Base-by-base conservation (phyloP, 1,140 invertebrate genomes). In the Drosophila navojoa region DNA sequence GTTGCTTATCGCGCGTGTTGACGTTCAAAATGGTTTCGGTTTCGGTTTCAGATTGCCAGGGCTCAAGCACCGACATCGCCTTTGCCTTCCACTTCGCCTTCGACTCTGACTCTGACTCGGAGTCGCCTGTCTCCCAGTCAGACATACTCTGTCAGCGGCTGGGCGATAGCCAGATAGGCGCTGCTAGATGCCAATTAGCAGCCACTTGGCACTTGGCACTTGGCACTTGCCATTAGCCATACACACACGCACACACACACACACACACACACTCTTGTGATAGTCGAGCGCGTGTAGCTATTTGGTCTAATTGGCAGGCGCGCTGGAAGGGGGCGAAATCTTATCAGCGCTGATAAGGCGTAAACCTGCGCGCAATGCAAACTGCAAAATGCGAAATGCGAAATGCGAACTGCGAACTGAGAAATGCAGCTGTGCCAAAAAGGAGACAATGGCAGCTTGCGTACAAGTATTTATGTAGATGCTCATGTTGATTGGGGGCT, bases 1-100 rank as follows among this genome's bases (percentile, higher is more conserved):
- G 80, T 89, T 80, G 84, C 84, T 89, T 89, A 89, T 89, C 84
- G 84, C 44, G 62, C 44, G 85, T 80, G 85, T 82, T 89, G 84
- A 89, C 85, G 84, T 84, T 80, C 64, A 70, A 73, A 84, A 80
- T 84, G 84, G 84, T 89, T 85, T 85, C 81, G 59, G 70, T 59
- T 66, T 47, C 49, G 57, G 19, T 29, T 29, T 38, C 50, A 45
- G 19, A 3, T 50, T 49, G 19, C 35, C 35, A 38, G 35, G 10
- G 35, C 35, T 38, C 35, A 38, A 38, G 35, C 35, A 38, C 35
- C 35, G 35, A 38, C 35, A 11, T 38, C 10, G 27, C 10, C 5
- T 3, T 19, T 2, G 19, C 19, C 19, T 19, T 19, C 19, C 1
- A 1, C 19, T 19, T 19, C 19, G 19, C 19, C 19, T 19, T 19